Evolutionary conservation across 23 tunicate genomes (phyloP).

Genomic region (Ascidia mentula): DNA sequence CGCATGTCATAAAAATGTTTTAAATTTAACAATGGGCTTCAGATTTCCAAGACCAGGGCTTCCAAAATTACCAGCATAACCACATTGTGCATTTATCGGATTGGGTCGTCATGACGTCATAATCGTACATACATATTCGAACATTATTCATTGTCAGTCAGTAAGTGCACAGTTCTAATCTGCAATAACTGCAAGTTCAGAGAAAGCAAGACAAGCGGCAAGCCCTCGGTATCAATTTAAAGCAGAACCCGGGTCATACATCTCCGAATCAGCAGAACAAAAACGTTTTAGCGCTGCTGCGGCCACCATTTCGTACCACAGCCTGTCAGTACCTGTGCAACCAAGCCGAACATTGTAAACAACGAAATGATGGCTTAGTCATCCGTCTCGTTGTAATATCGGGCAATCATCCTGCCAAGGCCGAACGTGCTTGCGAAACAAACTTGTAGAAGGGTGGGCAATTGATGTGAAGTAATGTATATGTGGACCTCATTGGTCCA

Average conservation of each 20-base stretch:
- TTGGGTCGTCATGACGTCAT: background rate
- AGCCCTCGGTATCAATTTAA: background rate
- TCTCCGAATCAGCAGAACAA: background rate
- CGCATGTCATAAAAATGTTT: background rate
- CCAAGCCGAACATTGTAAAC: constrained; percentile 3
- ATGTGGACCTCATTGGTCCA: background rate
- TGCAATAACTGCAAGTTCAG: too few relatives aligned
- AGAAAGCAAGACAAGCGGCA: too few relatives aligned
- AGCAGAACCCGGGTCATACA: background rate
- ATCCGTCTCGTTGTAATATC: constrained; percentile 1
- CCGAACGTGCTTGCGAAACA: constrained; percentile 4
- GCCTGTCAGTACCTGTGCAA: background rate
- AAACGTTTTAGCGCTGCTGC: background rate
- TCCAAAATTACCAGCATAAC: background rate
- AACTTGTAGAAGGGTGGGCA: background rate
- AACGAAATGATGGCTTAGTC: background rate
- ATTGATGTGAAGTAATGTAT: too few relatives aligned
- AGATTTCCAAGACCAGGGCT: background rate
- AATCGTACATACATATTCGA: background rate
- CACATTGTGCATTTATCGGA: background rate
- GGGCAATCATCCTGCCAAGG: constrained; percentile 2
- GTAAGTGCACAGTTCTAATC: too few relatives aligned
- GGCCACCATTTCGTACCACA: background rate
- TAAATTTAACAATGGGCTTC: background rate
- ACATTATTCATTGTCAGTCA: background rate